Base-by-base conservation (phyloP, 2,888 invertebrate species). In the Scaptomyza polygonia region DNA sequence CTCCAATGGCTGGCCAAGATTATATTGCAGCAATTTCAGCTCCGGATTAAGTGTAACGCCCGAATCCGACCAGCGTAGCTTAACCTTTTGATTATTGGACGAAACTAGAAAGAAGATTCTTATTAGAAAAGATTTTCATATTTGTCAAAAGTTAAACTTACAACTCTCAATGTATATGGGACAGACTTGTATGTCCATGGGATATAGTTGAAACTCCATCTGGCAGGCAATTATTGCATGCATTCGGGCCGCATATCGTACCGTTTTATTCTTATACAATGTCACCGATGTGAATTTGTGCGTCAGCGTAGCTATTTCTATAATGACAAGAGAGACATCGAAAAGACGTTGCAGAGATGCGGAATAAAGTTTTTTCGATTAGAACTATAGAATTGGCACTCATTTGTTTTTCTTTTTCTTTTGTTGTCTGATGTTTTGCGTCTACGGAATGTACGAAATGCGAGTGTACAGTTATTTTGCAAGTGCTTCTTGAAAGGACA, bases 131-230 rank as follows among this genome's bases (percentile, higher is more conserved):
- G 5, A 14, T 12, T 30, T 11, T 8, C 0, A n/a, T 2, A 12
- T 11, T 11, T 1, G 0, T 8, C 16, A 1, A 11, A 3, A 12
- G n/a, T 8, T 21, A 25, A 4, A 94, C 96, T 95, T 91, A 96
- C 96, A 97, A 90, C 96, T 97, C 91, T 96, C 96, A 70, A 97
- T 95, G 82, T 95, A 95, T 86, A 96, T 95, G 9, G 96, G 96
- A 88, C 96, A 96, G 34, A 95, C 94, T 93, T 96, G 96, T 82
- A 96, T 95, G 89, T 97, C 96, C 95, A 96, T 95, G 25, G 96
- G 96, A 89, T 96, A 97, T 53, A 96, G 94, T 89, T 96, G 95
- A 90, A 96, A 96, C 90, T 96, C 96, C 96, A 97, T 96, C 92
- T 96, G 96, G 90, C 96, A 97, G 65, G 96, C 96, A 55, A 96